Base-by-base conservation (phyloP, 2,797 vertebrate genomes). In the Cercopithecus petaurista region DNA sequence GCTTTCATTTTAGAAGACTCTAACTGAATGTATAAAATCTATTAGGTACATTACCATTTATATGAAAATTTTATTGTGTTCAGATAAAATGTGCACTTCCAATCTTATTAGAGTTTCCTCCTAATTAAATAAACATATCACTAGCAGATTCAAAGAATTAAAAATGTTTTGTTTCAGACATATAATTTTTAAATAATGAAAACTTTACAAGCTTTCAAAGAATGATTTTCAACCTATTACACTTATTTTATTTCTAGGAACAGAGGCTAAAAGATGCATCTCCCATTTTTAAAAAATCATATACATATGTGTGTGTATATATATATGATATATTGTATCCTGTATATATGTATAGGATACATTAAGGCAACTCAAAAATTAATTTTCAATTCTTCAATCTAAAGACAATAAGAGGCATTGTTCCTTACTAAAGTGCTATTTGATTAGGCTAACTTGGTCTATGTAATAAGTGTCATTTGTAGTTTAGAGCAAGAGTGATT, bases 171-270 rank as follows among this genome's bases (percentile, higher is more conserved):
- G 84, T 80, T 93, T 97, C 93, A 70, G 36, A 92, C 91, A 92
- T 94, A 88, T 36, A 97, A 88, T 96, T 96, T 95, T 95, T 93
- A 98, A 97, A 95, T 95, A 96, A 96, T 79, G 93, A 86, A 93
- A 52, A 0, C 7, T 96, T 86, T 57, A 33, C 11, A 67, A 72
- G 28, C 17, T 93, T 87, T 91, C 19, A 93, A 55, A 67, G 48
- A 91, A 95, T 33, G 19, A 77, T 55, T 85, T 95, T 96, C 36
- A 95, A 88, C 17, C 9, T 85, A 43, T 28, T 72, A 64, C 33
- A 33, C 28, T 95, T 87, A 92, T 83, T 93, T 96, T 79, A 48
- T 96, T 96, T 93, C 67, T 92, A 90, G 72, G 24, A 95, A 95
- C 2, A 79, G 48, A 93, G 85, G 5, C 22, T 52, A 50, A 93